Evolutionary conservation across 2,888 invertebrate species (phyloP).

Genomic region (Phorcus lineatus): DNA sequence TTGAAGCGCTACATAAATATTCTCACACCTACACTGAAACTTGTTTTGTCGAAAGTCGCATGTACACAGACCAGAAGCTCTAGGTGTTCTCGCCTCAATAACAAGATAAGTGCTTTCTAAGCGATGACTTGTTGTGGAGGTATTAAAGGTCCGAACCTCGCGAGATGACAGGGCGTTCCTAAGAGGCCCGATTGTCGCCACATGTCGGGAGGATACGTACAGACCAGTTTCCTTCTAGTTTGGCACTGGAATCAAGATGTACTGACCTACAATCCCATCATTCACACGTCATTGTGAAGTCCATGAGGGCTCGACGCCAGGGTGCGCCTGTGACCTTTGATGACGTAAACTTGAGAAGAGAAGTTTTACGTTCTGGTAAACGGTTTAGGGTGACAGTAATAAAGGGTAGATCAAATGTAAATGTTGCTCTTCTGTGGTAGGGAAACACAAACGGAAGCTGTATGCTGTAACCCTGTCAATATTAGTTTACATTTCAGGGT

Average conservation of each 20-base stretch:
- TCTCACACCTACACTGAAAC: no score
- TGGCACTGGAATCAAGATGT: constrained; percentile 1
- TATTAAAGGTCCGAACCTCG: no score
- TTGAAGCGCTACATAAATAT: no score
- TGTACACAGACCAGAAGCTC: no score
- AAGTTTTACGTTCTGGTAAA: not conserved
- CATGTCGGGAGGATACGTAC: not conserved
- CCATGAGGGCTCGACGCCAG: not conserved
- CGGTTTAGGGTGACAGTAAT: not conserved
- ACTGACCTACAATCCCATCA: not conserved
- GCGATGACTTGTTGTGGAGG: no score
- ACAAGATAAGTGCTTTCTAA: no score
- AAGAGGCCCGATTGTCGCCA: not conserved
- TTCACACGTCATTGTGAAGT: not conserved
- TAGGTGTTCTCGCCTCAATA: no score
- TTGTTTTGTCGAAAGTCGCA: no score
- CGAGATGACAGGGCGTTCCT: not conserved
- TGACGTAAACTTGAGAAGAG: not conserved
- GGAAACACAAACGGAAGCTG: not conserved
- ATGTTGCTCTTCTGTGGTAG: not conserved
- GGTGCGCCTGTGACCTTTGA: constrained; percentile 11
- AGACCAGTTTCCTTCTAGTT: not conserved
- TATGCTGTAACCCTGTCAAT: not conserved
- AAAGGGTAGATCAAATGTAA: not conserved
- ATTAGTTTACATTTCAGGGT: not conserved